Conservation (phyloP, 2,113 vertebrate genomes). For the Chloropsis hardwickii region DNA sequence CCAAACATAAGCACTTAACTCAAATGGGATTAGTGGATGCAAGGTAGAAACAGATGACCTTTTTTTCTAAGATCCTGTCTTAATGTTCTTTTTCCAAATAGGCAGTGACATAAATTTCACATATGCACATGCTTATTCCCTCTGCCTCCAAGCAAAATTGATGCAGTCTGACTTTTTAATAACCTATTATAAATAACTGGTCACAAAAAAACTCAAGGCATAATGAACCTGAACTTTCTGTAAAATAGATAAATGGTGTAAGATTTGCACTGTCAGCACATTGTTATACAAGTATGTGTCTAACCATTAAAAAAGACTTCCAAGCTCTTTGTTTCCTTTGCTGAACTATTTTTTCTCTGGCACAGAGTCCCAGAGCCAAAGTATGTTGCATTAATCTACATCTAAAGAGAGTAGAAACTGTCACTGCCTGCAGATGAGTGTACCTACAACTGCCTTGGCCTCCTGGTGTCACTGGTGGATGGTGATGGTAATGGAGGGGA, state of each 20-base stretch:
- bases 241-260: not conserved
- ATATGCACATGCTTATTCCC: not conserved
- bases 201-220: not conserved
- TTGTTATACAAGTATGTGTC: not conserved
- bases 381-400: not conserved
- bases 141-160: not conserved
- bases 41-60: not conserved
- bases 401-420: not conserved
- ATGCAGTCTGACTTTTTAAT: not conserved
- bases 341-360: not conserved
- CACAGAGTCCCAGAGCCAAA: not conserved
- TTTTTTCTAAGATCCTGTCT: not conserved
- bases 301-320: not conserved
- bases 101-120: not conserved
- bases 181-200: not conserved
- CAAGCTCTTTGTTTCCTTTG: not conserved
- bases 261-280: not conserved
- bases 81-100: not conserved
- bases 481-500: not conserved
- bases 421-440: not conserved
- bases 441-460: not conserved
- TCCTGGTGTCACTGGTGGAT: not conserved
- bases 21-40: not conserved
- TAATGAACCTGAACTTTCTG: not conserved
- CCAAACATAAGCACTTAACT: not conserved